phyloP scores from a whole-genome alignment of 2,797 vertebrate species.

The Dipus sagitta region DNA sequence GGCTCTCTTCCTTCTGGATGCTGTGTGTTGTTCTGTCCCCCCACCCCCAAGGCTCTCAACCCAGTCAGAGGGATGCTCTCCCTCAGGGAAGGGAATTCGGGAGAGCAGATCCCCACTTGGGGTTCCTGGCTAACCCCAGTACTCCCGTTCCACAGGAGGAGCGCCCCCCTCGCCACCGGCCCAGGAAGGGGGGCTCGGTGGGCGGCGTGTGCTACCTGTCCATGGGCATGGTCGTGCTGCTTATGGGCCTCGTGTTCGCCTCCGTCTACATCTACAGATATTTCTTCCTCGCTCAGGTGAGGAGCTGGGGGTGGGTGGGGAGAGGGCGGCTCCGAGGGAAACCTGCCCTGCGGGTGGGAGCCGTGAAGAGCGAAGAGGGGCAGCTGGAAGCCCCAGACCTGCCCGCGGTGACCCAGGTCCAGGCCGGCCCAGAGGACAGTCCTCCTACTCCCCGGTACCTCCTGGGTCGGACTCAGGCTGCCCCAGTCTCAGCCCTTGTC shows the following conservation, averaged over 20 bases:
- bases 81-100: background rate
- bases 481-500: background rate
- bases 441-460: too few relatives aligned
- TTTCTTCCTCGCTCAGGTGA: slow-evolving; percentile 95
- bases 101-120: background rate
- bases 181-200: slow-evolving; percentile 89
- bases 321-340: background rate
- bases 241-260: slow-evolving; percentile 93
- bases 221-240: slow-evolving; percentile 93
- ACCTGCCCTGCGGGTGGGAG: background rate
- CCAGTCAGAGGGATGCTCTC: background rate
- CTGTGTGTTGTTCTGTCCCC: too few relatives aligned
- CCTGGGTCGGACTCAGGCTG: background rate
- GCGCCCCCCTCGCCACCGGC: slow-evolving; percentile 83
- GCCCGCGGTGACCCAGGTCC: background rate
- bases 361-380: too few relatives aligned
- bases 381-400: background rate
- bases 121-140: background rate
- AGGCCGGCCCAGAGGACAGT: background rate
- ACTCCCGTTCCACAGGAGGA: slow-evolving; percentile 87
- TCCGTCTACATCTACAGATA: slow-evolving; percentile 96
- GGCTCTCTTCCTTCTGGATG: background rate
- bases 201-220: slow-evolving; percentile 95
- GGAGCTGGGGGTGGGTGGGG: background rate
- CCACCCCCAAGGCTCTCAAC: background rate